Conservation (phyloP, 2,113 vertebrate species). For the Mobula birostris region DNA sequence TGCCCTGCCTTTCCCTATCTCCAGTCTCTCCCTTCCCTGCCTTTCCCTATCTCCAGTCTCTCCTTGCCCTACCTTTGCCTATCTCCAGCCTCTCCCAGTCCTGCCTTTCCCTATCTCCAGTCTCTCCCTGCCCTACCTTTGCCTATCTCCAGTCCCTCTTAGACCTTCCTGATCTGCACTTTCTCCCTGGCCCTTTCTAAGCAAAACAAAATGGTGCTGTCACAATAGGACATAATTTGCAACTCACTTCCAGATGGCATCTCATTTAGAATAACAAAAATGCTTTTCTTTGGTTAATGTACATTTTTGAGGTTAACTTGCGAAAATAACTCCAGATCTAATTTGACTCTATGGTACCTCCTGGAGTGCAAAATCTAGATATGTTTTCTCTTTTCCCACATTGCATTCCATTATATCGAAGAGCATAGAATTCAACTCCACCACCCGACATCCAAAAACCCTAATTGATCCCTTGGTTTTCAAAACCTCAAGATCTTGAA, state of each 20-base stretch:
- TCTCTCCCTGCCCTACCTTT: no score
- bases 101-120: no score
- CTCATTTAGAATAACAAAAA: neutral
- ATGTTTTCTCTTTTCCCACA: neutral
- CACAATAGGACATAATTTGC: neutral
- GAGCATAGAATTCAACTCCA: neutral
- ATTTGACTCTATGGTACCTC: neutral
- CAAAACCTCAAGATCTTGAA: slow-evolving; percentile 20
- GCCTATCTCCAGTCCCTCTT: no score
- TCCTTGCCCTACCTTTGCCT: no score
- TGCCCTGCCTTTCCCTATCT: no score
- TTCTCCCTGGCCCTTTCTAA: no score
- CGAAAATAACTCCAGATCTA: neutral
- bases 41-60: no score
- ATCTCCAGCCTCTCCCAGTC: no score
- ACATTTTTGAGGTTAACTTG: neutral
- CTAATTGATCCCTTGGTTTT: slow-evolving; percentile 7
- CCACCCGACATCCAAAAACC: neutral
- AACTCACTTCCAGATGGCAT: neutral
- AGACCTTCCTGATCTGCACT: no score
- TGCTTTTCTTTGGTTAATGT: neutral
- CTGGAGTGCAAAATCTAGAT: neutral
- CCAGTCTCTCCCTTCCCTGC: no score
- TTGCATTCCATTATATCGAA: neutral
- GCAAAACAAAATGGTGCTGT: no score